Evolutionary conservation across 2,888 invertebrate genomes (phyloP).

Genomic region (Autographa gamma): DNA sequence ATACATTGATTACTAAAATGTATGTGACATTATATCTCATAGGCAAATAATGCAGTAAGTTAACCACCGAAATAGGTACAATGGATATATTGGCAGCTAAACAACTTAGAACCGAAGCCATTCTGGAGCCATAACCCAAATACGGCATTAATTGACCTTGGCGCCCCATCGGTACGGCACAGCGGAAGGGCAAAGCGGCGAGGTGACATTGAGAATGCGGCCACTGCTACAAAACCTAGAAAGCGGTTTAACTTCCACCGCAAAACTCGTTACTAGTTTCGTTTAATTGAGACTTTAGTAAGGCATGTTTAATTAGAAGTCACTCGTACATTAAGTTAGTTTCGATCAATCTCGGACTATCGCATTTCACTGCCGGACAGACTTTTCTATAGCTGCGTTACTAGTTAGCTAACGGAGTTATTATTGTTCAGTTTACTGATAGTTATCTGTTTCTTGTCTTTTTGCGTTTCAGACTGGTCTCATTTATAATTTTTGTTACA

Average conservation of each 20-base stretch:
- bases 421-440: neutral
- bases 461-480: neutral
- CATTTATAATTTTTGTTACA: no score
- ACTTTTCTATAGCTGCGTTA: neutral
- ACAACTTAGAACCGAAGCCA: conserved; percentile 2
- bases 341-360: neutral
- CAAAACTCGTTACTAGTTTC: conserved; percentile 38
- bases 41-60: neutral
- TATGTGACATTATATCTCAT: no score
- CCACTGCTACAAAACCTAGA: conserved; percentile 67
- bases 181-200: conserved; percentile 67
- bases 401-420: neutral
- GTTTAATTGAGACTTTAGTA: conserved; percentile 43
- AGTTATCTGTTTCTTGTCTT: neutral
- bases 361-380: conserved; percentile 5
- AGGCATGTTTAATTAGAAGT: conserved; percentile 36
- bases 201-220: conserved; percentile 70
- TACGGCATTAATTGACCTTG: conserved; percentile 53
- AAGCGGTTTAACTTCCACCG: conserved; percentile 51
- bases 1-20: no score
- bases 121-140: conserved; percentile 21
- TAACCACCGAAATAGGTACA: neutral
- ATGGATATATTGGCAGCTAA: neutral
- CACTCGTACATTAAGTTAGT: neutral
- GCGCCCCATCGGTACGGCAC: conserved; percentile 57